Conservation (phyloP, 2,797 vertebrate genomes). For the Astyanax mexicanus region DNA sequence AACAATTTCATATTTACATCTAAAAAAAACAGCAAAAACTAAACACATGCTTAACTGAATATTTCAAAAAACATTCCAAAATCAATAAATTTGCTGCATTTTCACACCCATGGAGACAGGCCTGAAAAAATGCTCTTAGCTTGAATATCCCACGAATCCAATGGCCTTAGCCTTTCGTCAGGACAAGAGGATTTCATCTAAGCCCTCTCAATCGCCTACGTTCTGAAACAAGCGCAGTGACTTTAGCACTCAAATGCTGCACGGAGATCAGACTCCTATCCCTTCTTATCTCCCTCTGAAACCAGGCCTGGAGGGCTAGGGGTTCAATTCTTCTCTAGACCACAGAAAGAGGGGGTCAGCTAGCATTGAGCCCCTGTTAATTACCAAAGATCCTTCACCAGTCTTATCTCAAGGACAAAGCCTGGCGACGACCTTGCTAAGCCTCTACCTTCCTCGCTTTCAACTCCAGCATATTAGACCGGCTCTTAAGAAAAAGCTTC, state of each 20-base stretch:
- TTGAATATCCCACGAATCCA: conserved; percentile 44
- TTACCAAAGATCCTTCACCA: conserved; percentile 50
- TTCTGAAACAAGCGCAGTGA: conserved; percentile 34
- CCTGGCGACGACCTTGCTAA: conserved; percentile 3
- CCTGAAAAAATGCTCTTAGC: not conserved
- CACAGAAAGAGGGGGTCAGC: conserved; percentile 43
- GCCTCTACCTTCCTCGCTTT: conserved; percentile 18
- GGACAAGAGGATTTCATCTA: conserved; percentile 52
- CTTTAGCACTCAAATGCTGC: conserved; percentile 32
- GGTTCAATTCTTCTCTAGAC: conserved; percentile 37
- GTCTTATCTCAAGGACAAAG: conserved; percentile 55
- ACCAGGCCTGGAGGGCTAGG: conserved; percentile 21
- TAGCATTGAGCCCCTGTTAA: conserved; percentile 34
- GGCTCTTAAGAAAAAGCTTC: conserved; percentile 48
- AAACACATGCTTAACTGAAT: no score
- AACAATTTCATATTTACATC: no score
- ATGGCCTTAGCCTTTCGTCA: conserved; percentile 32
- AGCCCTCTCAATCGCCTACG: conserved; percentile 29
- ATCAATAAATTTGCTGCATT: not conserved
- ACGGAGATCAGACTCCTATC: conserved; percentile 6
- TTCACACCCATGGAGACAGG: not conserved
- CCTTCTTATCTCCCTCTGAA: conserved; percentile 42
- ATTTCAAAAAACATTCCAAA: not conserved
- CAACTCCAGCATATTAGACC: not conserved
- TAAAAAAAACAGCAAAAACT: no score